These are phyloP conservation scores for Cephus pygmeus DNA, from an alignment of 2,888 invertebrate species.

Conservation along the genomic window DNA sequence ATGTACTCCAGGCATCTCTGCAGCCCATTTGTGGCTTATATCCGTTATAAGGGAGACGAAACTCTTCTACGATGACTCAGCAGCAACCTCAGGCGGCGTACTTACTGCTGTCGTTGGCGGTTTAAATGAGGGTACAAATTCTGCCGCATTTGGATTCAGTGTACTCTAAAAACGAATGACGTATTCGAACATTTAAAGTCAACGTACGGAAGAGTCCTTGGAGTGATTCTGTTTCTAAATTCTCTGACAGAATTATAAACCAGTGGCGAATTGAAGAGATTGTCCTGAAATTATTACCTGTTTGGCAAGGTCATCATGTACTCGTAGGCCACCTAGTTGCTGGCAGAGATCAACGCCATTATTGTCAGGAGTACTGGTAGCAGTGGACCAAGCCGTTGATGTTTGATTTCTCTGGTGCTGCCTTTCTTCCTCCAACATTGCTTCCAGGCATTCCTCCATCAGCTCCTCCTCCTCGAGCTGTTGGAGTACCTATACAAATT, in stretches of 20 bases:
- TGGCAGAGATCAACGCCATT: constrained; percentile 60
- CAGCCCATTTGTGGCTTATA: constrained; percentile 38
- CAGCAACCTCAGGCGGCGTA: constrained; percentile 52
- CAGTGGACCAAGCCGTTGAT: constrained; percentile 59
- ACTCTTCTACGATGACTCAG: constrained; percentile 60
- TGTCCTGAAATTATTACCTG: constrained; percentile 42
- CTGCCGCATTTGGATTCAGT: constrained; percentile 86
- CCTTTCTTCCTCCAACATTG: constrained; percentile 81
- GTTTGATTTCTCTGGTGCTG: constrained; percentile 61
- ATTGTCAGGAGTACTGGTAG: constrained; percentile 51
- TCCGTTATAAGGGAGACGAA: constrained; percentile 33
- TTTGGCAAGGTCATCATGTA: constrained; percentile 62
- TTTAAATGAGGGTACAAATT: constrained; percentile 77
- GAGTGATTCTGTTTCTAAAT: constrained; percentile 38
- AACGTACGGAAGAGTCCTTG: constrained; percentile 60
- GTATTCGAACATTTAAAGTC: constrained; percentile 45
- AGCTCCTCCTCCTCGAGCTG: constrained; percentile 87
- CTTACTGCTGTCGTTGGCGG: constrained; percentile 42
- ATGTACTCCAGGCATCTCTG: constrained; percentile 44
- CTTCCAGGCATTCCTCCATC: constrained; percentile 89
- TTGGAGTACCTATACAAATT: constrained; percentile 77
- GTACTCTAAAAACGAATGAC: constrained; percentile 73
- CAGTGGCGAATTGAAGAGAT: background rate
- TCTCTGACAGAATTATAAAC: background rate
- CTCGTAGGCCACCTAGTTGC: constrained; percentile 55